phyloP scores from a whole-genome alignment of 2,888 invertebrate genomes.

The Metacarcinus magister region DNA sequence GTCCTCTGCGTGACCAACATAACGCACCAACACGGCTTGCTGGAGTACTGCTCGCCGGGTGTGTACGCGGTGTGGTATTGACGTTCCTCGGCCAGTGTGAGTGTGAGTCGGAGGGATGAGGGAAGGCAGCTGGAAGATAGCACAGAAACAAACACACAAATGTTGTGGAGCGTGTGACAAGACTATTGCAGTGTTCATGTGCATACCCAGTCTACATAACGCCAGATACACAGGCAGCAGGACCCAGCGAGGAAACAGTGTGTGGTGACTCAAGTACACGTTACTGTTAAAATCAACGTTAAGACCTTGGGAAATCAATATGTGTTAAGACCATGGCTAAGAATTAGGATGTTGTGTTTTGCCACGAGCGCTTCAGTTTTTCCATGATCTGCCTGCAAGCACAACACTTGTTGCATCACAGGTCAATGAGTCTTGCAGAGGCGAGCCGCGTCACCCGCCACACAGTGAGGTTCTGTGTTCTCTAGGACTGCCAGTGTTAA shows the following conservation, averaged over 20 bases:
- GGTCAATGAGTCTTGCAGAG: slow-evolving; percentile 42
- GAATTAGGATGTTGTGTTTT: background rate
- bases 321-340: background rate
- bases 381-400: slow-evolving; percentile 70
- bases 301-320: slow-evolving; percentile 16
- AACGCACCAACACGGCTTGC: background rate
- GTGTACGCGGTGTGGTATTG: slow-evolving; percentile 63
- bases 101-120: slow-evolving; percentile 60
- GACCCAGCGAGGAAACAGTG: background rate
- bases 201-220: background rate
- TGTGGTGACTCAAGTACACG: background rate
- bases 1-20: background rate
- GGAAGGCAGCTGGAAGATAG: background rate
- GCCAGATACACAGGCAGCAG: background rate
- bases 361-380: background rate
- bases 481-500: background rate
- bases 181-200: background rate
- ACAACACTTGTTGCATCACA: slow-evolving; percentile 75
- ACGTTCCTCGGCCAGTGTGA: slow-evolving; percentile 66
- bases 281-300: background rate
- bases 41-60: slow-evolving; percentile 15
- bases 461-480: slow-evolving; percentile 17
- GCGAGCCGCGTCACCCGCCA: background rate
- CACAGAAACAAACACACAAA: background rate
- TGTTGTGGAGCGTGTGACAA: slow-evolving; percentile 38